Evolutionary conservation across 2,888 invertebrate genomes (phyloP), one percentile per base, ranked within the genome.

Genomic region (Heliconius sara): DNA sequence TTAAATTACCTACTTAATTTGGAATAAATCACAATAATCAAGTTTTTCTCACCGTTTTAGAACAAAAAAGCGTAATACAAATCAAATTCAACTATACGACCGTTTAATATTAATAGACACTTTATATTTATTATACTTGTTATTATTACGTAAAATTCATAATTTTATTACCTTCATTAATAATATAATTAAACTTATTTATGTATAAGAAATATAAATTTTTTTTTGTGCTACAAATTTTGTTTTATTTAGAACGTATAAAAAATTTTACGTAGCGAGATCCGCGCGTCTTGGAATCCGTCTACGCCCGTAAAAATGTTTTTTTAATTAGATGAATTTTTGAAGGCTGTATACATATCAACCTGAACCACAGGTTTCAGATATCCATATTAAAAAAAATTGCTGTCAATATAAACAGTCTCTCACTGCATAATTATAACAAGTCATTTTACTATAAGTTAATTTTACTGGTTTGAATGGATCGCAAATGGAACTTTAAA

Each of bases 21-120:
- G 22, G 22, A 22, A 52, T 52, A 2, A 52, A 22, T 19, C 19
- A 52, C n/a, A 34, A 34, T 34, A 34, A 67, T 52, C 10, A 67
- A 30, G 12, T 67, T 22, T 22, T 67, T 22, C 13, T 34, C 19
- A 60, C 27, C 30, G 10, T 67, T 67, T 10, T 10, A 19, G 19
- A 67, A 67, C 67, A 34, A 22, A 34, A 4, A 19, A 67, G 34
- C 34, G 7, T 22, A 66, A 66, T 22, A 66, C 34, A 34, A 67
- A 52, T 34, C 67, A 67, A 34, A 39, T 39, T 34, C 67, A 67
- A 67, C 34, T 67, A 67, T 22, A 67, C 67, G 67, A 19, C 66
- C 27, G 1, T 67, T 67, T 3, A 67, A 34, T 34, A 34, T n/a
- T 34, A 34, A 67, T 67, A 34, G 9, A 22, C 10, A 34, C 10